Conservation (phyloP, 2,797 vertebrate genomes). For the Gambelia wislizenii region DNA sequence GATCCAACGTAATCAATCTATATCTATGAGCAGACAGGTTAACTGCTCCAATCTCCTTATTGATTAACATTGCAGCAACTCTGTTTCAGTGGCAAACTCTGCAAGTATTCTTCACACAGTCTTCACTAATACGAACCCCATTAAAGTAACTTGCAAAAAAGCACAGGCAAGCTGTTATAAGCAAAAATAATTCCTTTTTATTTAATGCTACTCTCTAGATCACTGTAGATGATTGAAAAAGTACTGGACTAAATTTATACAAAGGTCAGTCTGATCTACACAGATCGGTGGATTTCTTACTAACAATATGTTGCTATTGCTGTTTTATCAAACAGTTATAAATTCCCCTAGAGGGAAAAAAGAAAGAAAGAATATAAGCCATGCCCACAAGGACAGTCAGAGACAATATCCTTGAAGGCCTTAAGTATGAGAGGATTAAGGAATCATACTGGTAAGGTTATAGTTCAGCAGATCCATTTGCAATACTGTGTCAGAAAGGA, state of each 20-base stretch:
- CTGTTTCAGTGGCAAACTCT: not conserved
- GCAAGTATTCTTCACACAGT: not conserved
- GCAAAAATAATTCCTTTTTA: not conserved
- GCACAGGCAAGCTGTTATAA: not conserved
- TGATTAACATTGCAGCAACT: not conserved
- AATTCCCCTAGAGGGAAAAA: not conserved
- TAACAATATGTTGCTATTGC: not conserved
- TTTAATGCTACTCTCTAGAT: not conserved
- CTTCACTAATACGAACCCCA: not conserved
- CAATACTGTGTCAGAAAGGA: conserved; percentile 8
- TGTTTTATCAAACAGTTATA: not conserved
- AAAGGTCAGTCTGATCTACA: not conserved
- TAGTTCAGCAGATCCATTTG: conserved; percentile 19
- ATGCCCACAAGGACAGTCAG: conserved; percentile 9
- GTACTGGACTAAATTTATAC: not conserved
- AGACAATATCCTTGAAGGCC: conserved; percentile 1
- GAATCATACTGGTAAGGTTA: conserved; percentile 29
- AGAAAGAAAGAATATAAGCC: not conserved
- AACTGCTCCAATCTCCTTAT: not conserved
- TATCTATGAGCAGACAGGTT: not conserved
- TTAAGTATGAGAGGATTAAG: conserved; percentile 16
- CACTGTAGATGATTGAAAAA: not conserved
- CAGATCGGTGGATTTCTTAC: not conserved
- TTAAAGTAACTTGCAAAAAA: not conserved
- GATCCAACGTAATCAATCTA: not conserved